Conservation (phyloP, 2,797 vertebrate species). For the Chaunax sp. region DNA sequence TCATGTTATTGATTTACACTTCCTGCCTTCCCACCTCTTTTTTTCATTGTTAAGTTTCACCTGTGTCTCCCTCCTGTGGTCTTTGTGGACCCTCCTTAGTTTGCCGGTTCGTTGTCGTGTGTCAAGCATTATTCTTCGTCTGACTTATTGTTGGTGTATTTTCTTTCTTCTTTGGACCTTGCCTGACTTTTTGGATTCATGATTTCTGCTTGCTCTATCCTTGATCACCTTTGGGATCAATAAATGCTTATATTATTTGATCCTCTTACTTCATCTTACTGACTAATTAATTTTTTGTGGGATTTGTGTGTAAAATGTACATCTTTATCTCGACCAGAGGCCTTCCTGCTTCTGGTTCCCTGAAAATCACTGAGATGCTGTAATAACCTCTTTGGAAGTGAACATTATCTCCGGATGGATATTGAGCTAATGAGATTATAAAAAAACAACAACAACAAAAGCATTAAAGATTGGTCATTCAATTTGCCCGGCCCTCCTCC, state of each 20-base stretch:
- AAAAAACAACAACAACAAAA: not conserved
- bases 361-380: constrained; percentile 2
- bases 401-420: not conserved
- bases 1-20: no score
- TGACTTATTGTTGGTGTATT: no score
- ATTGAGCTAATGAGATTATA: constrained; percentile 30
- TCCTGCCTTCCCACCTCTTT: no score
- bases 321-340: not conserved
- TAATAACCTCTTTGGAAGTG: constrained; percentile 21
- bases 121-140: no score
- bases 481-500: constrained; percentile 21
- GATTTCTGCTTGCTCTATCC: no score
- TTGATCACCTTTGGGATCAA: not conserved
- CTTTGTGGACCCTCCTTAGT: no score
- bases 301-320: not conserved
- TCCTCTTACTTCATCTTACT: not conserved
- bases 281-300: not conserved
- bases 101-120: no score
- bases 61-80: no score
- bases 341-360: not conserved
- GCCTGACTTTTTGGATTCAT: no score
- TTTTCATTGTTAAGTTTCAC: no score
- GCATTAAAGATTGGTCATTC: not conserved
- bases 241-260: not conserved
- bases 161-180: no score